Evolutionary conservation across 1,140 invertebrate species (phyloP), one percentile per base, ranked within the genome.

Genomic region (Bombus fervidus): DNA sequence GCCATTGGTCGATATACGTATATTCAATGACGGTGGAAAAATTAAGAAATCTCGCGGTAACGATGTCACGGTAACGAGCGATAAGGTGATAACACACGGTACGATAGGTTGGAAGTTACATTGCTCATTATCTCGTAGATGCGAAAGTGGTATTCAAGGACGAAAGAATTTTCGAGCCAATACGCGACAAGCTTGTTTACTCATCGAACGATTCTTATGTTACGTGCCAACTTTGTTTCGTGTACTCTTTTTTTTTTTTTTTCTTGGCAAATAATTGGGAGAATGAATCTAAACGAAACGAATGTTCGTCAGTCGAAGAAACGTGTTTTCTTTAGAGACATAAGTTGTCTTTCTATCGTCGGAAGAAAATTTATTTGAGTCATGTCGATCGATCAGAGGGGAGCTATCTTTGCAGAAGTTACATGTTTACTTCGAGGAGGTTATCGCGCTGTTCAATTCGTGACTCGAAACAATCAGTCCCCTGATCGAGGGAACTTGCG

Each of bases 81-180:
- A 83, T 83, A 83, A 83, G 18, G 73, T 15, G 81, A 83, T 83
- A 83, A 83, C 22, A n/a, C 39, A 25, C 37, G 69, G n/a, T 28
- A 31, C 71, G 71, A 37, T 43, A 43, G 39, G 80, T 64, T 28
- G 72, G 25, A 76, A 76, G 31, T 83, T 83, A 62, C 73, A 18
- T 37, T 28, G 41, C 12, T 83, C 59, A 28, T 83, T 83, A 83
- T 83, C 73, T 76, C 3, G 47, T 34, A n/a, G 72, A 43, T 39
- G 81, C 28, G 59, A 76, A 83, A 66, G 31, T n/a, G 31, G 13
- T 28, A 22, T 0, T 34, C 81, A 83, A 66, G 41, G 73, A 76
- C 81, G 10, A 10, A 10, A 31, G 31, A 53, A 64, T 81, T 73
- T 72, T 57, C 25, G 39, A 66, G 25, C 34, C 31, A 6, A 3